These are phyloP conservation scores for Cataglyphis livida DNA, from an alignment of 2,888 invertebrate species.

Conservation along the genomic window DNA sequence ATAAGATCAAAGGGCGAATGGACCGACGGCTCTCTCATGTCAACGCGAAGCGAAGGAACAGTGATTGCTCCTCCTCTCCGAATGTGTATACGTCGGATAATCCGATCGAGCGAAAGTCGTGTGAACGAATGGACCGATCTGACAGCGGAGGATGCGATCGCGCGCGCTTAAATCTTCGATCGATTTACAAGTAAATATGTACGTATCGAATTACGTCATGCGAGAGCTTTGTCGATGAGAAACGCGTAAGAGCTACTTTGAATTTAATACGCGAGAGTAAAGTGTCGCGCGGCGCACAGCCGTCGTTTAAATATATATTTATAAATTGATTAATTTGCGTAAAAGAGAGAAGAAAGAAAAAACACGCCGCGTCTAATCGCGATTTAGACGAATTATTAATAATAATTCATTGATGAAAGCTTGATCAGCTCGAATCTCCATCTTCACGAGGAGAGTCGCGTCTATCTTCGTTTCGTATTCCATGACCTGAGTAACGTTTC, in stretches of 20 bases:
- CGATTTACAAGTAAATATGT: constrained; percentile 18
- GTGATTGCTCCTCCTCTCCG: neutral
- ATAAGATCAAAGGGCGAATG: neutral
- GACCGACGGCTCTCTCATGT: neutral
- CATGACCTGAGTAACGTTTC: neutral
- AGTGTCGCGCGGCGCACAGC: neutral
- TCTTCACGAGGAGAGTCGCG: neutral
- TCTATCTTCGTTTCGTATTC: neutral
- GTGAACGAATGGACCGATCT: neutral
- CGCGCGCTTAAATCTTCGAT: neutral
- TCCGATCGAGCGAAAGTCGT: neutral
- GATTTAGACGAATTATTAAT: neutral
- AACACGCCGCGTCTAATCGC: neutral
- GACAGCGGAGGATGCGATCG: constrained; percentile 20
- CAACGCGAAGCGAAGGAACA: neutral
- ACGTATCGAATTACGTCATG: constrained; percentile 32
- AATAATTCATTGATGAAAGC: neutral
- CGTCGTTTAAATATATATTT: too few species aligned
- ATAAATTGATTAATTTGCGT: neutral
- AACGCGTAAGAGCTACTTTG: constrained; percentile 42
- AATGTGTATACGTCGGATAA: neutral
- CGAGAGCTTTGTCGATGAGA: constrained; percentile 55
- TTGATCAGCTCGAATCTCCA: neutral
- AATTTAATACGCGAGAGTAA: constrained; percentile 27
- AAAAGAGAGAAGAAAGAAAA: neutral